Percentiles rank a stretch among this genome's conserved stretches.
These are phyloP conservation scores for Oscheius sp. DNA, from an alignment of 1,140 invertebrate species.

Conservation along the genomic window DNA sequence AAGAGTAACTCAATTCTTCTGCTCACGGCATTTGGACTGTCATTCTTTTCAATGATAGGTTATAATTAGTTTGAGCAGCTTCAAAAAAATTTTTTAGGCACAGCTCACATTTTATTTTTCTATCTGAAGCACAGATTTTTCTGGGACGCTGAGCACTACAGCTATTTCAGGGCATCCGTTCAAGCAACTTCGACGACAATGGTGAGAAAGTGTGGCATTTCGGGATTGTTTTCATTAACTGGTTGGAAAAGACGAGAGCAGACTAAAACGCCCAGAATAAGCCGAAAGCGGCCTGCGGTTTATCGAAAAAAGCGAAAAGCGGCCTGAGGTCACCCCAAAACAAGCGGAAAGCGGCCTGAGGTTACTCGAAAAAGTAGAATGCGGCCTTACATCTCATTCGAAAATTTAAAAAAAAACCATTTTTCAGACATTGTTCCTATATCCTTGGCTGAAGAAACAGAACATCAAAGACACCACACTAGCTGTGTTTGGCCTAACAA, in stretches of 20 bases:
- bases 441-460: slow-evolving; percentile 10
- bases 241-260: no score
- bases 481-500: slow-evolving; percentile 1
- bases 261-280: no score
- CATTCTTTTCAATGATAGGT: slow-evolving; percentile 16
- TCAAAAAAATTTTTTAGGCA: not conserved
- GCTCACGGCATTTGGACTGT: slow-evolving; percentile 9
- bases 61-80: not conserved
- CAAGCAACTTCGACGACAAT: not conserved
- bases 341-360: no score
- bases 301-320: no score
- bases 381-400: no score
- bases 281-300: no score
- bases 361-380: no score
- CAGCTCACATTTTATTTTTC: slow-evolving; percentile 13
- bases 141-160: slow-evolving; percentile 12
- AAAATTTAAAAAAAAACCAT: not conserved
- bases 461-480: slow-evolving; percentile 1
- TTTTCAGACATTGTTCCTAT: not conserved
- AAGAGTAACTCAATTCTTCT: not conserved
- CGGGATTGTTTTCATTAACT: no score
- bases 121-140: slow-evolving; percentile 13
- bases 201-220: no score
- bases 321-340: no score
- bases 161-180: not conserved